These are phyloP conservation scores for Zootoca vivipara DNA, from an alignment of 2,113 vertebrate species.

Conservation along the genomic window DNA sequence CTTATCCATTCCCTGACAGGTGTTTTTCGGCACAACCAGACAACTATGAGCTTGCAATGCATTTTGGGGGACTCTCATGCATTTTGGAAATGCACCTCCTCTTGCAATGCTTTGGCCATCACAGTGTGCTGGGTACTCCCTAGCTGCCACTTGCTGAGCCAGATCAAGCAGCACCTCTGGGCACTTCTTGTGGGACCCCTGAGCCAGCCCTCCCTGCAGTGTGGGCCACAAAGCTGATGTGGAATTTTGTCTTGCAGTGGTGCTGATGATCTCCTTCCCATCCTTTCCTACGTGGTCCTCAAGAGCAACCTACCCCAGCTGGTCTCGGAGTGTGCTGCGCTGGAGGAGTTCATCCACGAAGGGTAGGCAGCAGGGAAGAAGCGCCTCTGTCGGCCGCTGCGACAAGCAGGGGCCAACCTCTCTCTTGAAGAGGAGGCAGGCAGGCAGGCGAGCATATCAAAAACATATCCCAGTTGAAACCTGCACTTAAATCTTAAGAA, in stretches of 20 bases:
- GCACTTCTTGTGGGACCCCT: not conserved
- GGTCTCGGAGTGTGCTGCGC: slow-evolving; percentile 88
- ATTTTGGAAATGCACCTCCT: not conserved
- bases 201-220: not conserved
- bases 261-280: slow-evolving; percentile 92
- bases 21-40: not conserved
- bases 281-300: slow-evolving; percentile 92
- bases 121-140: not conserved
- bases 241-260: slow-evolving; percentile 75
- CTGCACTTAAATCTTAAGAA: too few species aligned
- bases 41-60: not conserved
- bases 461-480: too few species aligned
- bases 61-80: not conserved
- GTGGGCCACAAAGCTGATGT: rapidly evolving
- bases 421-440: too few species aligned
- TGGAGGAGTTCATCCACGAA: slow-evolving; percentile 97
- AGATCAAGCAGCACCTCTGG: too few species aligned
- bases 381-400: too few species aligned
- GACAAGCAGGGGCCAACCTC: too few species aligned
- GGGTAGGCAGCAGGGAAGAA: slow-evolving; percentile 73
- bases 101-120: not conserved
- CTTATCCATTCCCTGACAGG: too few species aligned
- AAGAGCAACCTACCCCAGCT: slow-evolving; percentile 87
- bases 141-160: not conserved
- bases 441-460: too few species aligned